Conservation (phyloP, 2,888 invertebrate genomes). For the Acleris laterana region DNA sequence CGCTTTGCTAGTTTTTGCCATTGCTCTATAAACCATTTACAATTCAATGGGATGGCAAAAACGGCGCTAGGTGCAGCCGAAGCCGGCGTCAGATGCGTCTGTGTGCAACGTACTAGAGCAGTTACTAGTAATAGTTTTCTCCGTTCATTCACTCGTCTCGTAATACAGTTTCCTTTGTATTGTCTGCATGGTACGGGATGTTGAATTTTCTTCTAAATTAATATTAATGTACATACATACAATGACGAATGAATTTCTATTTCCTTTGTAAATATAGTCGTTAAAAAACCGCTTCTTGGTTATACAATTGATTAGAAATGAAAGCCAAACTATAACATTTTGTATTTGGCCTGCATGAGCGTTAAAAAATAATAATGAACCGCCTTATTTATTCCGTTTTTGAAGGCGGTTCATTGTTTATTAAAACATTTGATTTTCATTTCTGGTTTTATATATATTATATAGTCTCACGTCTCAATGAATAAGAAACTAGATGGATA, state of each 20-base stretch:
- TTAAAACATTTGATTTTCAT: too few relatives aligned
- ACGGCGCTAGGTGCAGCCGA: slow-evolving; percentile 43
- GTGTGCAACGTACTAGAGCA: slow-evolving; percentile 2
- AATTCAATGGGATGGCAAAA: slow-evolving; percentile 54
- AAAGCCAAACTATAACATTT: too few relatives aligned
- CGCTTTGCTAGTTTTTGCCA: slow-evolving; percentile 44
- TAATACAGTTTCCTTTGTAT: slow-evolving; percentile 29
- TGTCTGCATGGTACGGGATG: slow-evolving; percentile 10
- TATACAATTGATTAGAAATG: too few relatives aligned
- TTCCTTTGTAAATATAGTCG: too few relatives aligned
- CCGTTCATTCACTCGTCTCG: slow-evolving; percentile 34
- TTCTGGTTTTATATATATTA: too few relatives aligned
- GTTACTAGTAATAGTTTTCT: slow-evolving; percentile 32
- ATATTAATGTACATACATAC: neutral
- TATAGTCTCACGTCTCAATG: too few relatives aligned
- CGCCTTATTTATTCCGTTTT: too few relatives aligned
- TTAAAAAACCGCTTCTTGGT: too few relatives aligned
- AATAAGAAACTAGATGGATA: too few relatives aligned
- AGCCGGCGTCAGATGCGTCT: neutral
- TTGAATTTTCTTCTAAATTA: neutral
- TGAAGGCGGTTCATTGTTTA: too few relatives aligned
- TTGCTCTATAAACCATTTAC: slow-evolving; percentile 45
- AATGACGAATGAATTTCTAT: neutral
- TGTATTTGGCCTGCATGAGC: too few relatives aligned
- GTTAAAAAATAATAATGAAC: too few relatives aligned